Base-by-base conservation (phyloP, 1,140 invertebrate genomes). In the Drosophila punjabiensis region DNA sequence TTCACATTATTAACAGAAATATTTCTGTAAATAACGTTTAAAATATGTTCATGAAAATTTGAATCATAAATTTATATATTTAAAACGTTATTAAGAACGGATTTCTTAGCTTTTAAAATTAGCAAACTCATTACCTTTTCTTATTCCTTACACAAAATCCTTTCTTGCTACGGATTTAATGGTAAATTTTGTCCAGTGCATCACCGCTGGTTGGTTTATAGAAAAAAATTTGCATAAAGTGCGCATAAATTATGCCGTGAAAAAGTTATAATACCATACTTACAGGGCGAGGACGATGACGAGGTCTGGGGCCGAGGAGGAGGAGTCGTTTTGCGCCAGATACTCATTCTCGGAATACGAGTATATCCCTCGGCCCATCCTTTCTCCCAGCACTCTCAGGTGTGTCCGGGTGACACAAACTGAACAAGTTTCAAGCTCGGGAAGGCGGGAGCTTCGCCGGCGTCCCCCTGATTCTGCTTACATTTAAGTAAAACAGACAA, bases 211-310 rank as follows among this genome's bases (percentile, higher is more conserved):
- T 65, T 66, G 78, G 61, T 74, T 80, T 74, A 67, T 71, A 65
- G 63, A 73, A 80, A 79, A 58, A 80, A 80, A 80, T 80, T 80
- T 80, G 78, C 78, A 80, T 80, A 80, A 80, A 80, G 77, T 80
- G 78, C 76, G 78, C 78, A 80, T 80, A 80, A 80, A 80, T 80
- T 80, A 80, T 80, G 69, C 56, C 77, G 69, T 74, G 68, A 74
- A 73, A 80, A 80, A 79, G 78, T 80, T 80, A 80, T 80, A 80
- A 80, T 80, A 81, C 78, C 78, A 80, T 80, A 80, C 77, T 80
- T 80, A 80, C 77, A 79, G 69, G 71, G 70, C 55, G 69, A 47
- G 45, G 64, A 52, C 39, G 67, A 79, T 59, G 74, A 39, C 68
- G 53, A 73, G 70, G 64, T 28, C 58, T 56, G 60, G 39, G 33